Evolutionary conservation across 2,113 vertebrate species (phyloP), one percentile per base, ranked within the genome.

Genomic region (Muntiacus muntjak): DNA sequence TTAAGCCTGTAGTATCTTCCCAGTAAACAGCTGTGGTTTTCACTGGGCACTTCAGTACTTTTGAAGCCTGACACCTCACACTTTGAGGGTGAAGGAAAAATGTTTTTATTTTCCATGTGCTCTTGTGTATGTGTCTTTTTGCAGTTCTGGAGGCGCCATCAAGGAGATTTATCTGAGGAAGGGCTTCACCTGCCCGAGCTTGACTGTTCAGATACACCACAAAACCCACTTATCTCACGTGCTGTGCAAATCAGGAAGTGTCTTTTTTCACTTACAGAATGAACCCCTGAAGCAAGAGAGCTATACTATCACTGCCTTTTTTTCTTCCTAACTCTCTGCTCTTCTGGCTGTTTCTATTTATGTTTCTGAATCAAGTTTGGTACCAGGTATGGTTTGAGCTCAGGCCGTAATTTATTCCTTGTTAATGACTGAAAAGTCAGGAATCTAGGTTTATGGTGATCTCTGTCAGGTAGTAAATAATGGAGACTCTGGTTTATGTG

Each of bases 151-250:
- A 60, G 88, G 21, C 9, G 6, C 58, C 23, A 17, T 17, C 26
- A n/a, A 71, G 17, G 60, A 82, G 23, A 14, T 50, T 17, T 28
- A 30, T 26, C 7, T 33, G 45, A 10, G 15, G 23, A 78, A 36
- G n/a, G 17, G 21, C 33, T 55, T 82, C 33, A 43, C 47, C 25
- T 25, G 50, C 28, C 14, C 3, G 43, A 90, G 55, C 55, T 71
- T 14, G 11, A 55, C 7, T 3, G 26, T 21, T 71, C 81, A 2
- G 9, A 15, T 28, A 57, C 12, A 9, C 58, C 74, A 14, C 19
- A 60, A 21, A 25, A 36, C 7, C 1, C 21, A 1, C 15, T 6
- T 21, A 14, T 0, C 11, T 52, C 55, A 25, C 0, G 2, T 2
- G 4, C 79, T 23, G 7, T 19, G 47, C 12, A 36, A 88, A 16